phyloP scores from a whole-genome alignment of 2,113 vertebrate genomes.

The Cebidichthys violaceus region DNA sequence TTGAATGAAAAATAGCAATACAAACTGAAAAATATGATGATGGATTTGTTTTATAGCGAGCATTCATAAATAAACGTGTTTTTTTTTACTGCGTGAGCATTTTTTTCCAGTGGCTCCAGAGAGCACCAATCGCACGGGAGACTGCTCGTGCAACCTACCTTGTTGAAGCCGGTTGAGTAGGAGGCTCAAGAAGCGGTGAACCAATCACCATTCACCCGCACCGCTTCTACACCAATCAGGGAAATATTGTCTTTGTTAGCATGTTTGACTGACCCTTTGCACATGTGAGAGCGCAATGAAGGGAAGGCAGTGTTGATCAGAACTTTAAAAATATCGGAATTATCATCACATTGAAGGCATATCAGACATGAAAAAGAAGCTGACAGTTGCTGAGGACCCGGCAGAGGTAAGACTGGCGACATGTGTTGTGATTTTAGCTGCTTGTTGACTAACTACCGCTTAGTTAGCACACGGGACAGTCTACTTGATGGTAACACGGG shows the following conservation, averaged over 20 bases:
- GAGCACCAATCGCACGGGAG: not conserved
- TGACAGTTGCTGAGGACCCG: not conserved
- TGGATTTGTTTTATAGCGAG: no score
- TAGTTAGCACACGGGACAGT: not conserved
- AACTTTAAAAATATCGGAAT: not conserved
- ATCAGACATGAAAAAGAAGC: conserved; percentile 70
- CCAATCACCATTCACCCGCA: conserved; percentile 41
- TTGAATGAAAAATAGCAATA: not conserved
- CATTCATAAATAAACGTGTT: not conserved
- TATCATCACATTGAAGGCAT: rapidly evolving
- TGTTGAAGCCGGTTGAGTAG: not conserved
- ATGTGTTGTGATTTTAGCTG: not conserved
- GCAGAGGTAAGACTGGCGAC: conserved; percentile 47
- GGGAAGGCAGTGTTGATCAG: not conserved
- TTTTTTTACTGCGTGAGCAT: not conserved
- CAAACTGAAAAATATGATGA: not conserved
- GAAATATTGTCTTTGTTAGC: conserved; percentile 24
- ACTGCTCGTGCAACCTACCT: conserved; percentile 68
- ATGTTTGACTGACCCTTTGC: conserved; percentile 50
- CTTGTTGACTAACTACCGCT: not conserved
- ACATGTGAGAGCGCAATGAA: conserved; percentile 67
- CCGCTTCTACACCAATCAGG: conserved; percentile 46
- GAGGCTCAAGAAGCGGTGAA: not conserved
- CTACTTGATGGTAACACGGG: not conserved
- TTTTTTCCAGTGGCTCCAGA: not conserved